Evolutionary conservation across 2,113 vertebrate genomes (phyloP), one percentile per base, ranked within the genome.

Genomic region (Ceratotherium simum): DNA sequence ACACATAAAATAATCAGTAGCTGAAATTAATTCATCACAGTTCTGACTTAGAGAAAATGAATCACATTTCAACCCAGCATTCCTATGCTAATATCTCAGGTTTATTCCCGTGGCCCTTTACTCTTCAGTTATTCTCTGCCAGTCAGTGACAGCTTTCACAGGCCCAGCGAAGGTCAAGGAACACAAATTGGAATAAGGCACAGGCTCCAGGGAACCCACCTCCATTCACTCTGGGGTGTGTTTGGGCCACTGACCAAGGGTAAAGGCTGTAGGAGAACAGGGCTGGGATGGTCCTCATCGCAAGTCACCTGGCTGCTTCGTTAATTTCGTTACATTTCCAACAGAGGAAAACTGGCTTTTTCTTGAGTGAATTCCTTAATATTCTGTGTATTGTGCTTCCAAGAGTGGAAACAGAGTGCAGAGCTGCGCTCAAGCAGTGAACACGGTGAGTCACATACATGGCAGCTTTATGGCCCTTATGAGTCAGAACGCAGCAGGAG

Each of bases 121-220:
- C 36, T 69, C 29, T 56, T 78, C 42, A 73, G 33, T 36, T 62
- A 97, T 75, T 92, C 65, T 51, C 72, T 86, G 29, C 31, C 73
- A 70, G 58, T 25, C 0, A 79, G 25, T 33, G 48, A 46, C 54
- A n/a, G 56, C 85, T 54, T 72, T 95, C 5, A 6, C 4, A 20
- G 29, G 93, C 91, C 84, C 67, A 0, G 76, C 60, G 72, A 98
- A 96, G 96, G 94, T 95, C 93, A 92, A 56, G 54, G 65, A 65
- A 85, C 85, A 92, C 70, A 78, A 81, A 1, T 0, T 0, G 25
- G 64, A 90, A 81, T 85, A 54, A 90, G 90, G 67, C 31, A 48
- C 46, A 91, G 16, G 91, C 67, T 91, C 79, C 72, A 92, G 82
- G 70, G 42, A 97, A 81, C 73, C 33, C 39, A 62, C 20, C 48